These are phyloP conservation scores for Lonchura striata DNA, from an alignment of 2,113 vertebrate species.

Conservation along the genomic window DNA sequence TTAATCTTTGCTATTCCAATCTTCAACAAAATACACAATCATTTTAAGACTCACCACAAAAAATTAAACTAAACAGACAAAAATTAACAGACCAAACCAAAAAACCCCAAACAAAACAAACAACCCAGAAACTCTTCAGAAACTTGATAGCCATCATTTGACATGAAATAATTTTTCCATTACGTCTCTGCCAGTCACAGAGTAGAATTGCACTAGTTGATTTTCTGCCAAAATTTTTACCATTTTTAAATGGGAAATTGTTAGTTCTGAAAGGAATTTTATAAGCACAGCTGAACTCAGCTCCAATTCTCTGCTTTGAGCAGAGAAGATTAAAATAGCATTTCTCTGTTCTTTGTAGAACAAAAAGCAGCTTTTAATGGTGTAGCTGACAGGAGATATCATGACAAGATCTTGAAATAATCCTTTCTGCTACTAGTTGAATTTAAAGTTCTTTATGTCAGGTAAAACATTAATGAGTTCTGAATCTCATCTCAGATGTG, in stretches of 20 bases:
- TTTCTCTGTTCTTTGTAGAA: background rate
- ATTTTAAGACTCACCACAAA: background rate
- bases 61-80: background rate
- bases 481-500: background rate
- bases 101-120: background rate
- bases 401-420: background rate
- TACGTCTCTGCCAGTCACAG: background rate
- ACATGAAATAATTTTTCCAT: background rate
- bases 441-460: conserved; percentile 7
- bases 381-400: background rate
- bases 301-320: background rate
- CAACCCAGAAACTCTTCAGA: background rate
- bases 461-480: background rate
- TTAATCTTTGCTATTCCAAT: background rate
- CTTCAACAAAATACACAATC: background rate
- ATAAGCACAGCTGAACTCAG: background rate
- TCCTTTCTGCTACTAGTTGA: background rate
- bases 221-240: background rate
- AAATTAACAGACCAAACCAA: background rate
- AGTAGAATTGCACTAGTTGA: background rate
- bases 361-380: background rate
- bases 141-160: background rate
- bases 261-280: background rate
- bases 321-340: background rate
- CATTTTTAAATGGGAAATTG: background rate